Evolutionary conservation across 2,888 invertebrate genomes (phyloP).

Genomic region (Orthonevra nobilis): DNA sequence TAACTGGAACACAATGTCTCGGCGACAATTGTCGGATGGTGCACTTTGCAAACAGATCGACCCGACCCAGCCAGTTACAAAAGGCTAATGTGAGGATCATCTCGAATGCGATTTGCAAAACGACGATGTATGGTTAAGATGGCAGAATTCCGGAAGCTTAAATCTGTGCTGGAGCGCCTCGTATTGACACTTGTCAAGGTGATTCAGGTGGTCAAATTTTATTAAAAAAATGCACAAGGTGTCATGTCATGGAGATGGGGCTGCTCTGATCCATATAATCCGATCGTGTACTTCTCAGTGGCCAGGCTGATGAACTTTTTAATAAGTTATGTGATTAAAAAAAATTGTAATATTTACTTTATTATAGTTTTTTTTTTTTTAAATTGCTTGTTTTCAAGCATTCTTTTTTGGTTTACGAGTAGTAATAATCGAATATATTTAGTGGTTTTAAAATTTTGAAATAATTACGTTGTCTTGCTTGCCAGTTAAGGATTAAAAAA

Average conservation of each 20-base stretch:
- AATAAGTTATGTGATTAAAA: neutral
- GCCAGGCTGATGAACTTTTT: slow-evolving; percentile 72
- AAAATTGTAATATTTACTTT: too few species aligned
- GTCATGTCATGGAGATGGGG: slow-evolving; percentile 78
- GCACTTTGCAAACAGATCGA: slow-evolving; percentile 74
- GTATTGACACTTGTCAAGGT: slow-evolving; percentile 77
- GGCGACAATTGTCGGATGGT: slow-evolving; percentile 77
- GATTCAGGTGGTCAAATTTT: slow-evolving; percentile 79
- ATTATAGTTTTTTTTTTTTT: too few species aligned
- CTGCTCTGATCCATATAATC: slow-evolving; percentile 74
- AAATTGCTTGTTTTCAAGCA: too few species aligned
- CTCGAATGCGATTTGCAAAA: slow-evolving; percentile 58
- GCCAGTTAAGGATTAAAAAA: too few species aligned
- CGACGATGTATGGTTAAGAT: slow-evolving; percentile 71
- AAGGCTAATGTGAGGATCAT: slow-evolving; percentile 72
- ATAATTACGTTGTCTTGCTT: too few species aligned
- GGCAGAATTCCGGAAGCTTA: slow-evolving; percentile 70
- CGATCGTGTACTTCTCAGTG: slow-evolving; percentile 77
- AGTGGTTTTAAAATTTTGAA: too few species aligned
- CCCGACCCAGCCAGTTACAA: slow-evolving; percentile 67
- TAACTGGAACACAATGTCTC: slow-evolving; percentile 73
- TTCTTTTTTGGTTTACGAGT: too few species aligned
- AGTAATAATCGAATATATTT: too few species aligned
- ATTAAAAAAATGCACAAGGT: slow-evolving; percentile 72
- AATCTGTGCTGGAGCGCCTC: slow-evolving; percentile 74